Conservation (phyloP, 2,888 invertebrate species). For the Himalopsyche tibetana region DNA sequence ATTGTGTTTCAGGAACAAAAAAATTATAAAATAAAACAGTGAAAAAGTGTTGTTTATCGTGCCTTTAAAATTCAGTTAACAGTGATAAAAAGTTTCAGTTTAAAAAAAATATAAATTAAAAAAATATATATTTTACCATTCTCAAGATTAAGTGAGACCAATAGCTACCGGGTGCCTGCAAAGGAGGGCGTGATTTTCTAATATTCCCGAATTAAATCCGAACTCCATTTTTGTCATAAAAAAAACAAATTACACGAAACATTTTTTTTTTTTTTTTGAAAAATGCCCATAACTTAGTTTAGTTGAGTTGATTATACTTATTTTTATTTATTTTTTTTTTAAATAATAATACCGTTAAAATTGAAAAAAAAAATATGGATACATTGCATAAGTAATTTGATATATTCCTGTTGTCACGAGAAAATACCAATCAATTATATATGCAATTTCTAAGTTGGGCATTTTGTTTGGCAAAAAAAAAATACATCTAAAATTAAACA, state of each 20-base stretch:
- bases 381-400: too few species aligned
- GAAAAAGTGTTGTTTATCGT: conserved; percentile 33
- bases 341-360: neutral
- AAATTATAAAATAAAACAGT: conserved; percentile 41
- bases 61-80: conserved; percentile 28
- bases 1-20: conserved; percentile 6
- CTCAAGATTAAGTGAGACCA: conserved; percentile 19
- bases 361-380: too few species aligned
- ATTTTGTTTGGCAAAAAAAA: too few species aligned
- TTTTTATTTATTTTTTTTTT: too few species aligned
- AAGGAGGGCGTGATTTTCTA: conserved; percentile 57
- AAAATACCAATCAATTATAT: too few species aligned
- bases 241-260: neutral
- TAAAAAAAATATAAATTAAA: neutral
- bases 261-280: conserved; percentile 45
- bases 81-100: conserved; percentile 33
- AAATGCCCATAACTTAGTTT: neutral
- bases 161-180: conserved; percentile 32
- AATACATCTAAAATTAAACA: too few species aligned
- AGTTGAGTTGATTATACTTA: too few species aligned
- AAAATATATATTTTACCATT: conserved; percentile 12
- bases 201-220: conserved; percentile 49
- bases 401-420: too few species aligned
- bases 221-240: neutral
- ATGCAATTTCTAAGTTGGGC: too few species aligned